Evolutionary conservation across 2,888 invertebrate genomes (phyloP).

Genomic region (Mimumesa dahlbomi): DNA sequence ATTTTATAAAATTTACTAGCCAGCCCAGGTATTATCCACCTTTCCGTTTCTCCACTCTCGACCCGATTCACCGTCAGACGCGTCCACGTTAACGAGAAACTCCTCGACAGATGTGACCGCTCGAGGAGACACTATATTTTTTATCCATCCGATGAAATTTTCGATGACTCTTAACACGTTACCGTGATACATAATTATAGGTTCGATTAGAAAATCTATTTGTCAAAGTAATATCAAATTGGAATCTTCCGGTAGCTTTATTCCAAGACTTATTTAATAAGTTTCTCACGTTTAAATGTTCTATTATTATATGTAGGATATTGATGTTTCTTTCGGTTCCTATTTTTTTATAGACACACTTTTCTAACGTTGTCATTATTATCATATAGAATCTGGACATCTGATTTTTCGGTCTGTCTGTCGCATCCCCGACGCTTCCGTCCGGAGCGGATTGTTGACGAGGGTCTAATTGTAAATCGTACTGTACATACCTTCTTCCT

Average conservation of each 20-base stretch:
- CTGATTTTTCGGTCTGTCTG: neutral
- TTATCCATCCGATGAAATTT: too few relatives aligned
- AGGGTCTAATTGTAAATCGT: conserved; percentile 46
- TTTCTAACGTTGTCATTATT: neutral
- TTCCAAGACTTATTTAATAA: too few relatives aligned
- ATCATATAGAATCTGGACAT: neutral
- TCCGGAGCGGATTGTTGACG: conserved; percentile 14
- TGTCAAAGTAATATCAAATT: too few relatives aligned
- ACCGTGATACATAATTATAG: too few relatives aligned
- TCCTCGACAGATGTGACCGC: conserved; percentile 4
- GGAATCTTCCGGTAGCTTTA: too few relatives aligned
- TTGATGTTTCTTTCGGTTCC: neutral
- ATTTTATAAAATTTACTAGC: conserved; percentile 72
- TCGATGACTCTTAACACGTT: too few relatives aligned
- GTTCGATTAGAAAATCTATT: too few relatives aligned
- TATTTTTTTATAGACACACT: neutral
- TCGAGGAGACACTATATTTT: neutral
- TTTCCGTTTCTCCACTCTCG: conserved; percentile 34
- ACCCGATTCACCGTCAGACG: neutral
- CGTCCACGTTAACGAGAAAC: conserved; percentile 27
- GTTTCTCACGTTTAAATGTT: too few relatives aligned
- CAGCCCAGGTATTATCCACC: conserved; percentile 51
- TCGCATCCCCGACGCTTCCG: conserved; percentile 5
- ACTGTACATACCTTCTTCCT: conserved; percentile 2
- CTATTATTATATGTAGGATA: too few relatives aligned